Evolutionary conservation across 2,888 invertebrate genomes (phyloP).

Genomic region (Salticus scenicus): DNA sequence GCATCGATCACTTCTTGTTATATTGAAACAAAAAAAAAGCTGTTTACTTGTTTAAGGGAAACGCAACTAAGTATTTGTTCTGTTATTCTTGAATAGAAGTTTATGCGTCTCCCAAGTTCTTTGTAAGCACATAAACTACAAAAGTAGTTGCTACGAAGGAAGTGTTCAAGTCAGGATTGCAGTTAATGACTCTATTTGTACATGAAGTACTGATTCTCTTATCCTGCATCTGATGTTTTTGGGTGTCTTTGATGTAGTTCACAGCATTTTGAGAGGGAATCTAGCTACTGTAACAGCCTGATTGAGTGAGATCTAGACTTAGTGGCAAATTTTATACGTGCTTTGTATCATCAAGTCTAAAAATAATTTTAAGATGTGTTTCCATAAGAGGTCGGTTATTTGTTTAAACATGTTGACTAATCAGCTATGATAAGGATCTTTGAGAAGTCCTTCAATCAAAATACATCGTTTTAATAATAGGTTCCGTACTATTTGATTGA

Average conservation of each 20-base stretch:
- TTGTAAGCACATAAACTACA: not conserved
- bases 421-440: not conserved
- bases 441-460: not conserved
- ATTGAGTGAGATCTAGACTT: conserved; percentile 43
- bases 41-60: not conserved
- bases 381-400: not conserved
- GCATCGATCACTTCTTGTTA: not conserved
- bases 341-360: conserved; percentile 49
- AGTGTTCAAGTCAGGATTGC: not conserved
- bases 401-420: not conserved
- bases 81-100: not conserved
- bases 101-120: not conserved
- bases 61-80: not conserved
- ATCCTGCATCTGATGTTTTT: not conserved
- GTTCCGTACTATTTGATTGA: too few species aligned
- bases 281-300: not conserved
- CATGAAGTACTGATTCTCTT: too few species aligned
- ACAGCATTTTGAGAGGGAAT: not conserved
- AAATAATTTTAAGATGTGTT: not conserved
- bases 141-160: not conserved
- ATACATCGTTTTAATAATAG: too few species aligned
- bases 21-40: not conserved
- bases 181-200: too few species aligned
- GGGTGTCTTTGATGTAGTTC: not conserved
- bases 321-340: conserved; percentile 59